A percentile compares a stretch with the other conserved stretches of the same genome.
Conservation (phyloP, 1,140 invertebrate genomes). For the Drosophila quadrilineata region DNA sequence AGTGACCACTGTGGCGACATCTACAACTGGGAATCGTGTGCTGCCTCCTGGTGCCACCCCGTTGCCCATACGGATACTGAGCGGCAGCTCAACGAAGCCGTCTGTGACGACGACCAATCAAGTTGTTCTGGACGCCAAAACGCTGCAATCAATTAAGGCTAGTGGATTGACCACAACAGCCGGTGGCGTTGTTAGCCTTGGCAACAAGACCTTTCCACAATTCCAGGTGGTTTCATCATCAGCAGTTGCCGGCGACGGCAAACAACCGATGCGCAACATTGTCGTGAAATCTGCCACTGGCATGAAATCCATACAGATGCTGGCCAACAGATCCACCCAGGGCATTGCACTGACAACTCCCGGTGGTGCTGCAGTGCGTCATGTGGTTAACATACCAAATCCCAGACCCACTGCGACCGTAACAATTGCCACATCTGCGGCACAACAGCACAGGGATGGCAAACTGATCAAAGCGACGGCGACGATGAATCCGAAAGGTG, state of each 20-base stretch:
- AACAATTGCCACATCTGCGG: constrained; percentile 14
- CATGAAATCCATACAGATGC: constrained; percentile 57
- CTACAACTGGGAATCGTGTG: constrained; percentile 2
- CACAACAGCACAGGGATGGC: constrained; percentile 4
- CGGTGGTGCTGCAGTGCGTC: constrained; percentile 44
- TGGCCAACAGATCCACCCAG: constrained; percentile 41
- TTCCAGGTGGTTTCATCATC: constrained; percentile 37
- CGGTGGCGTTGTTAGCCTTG: constrained; percentile 20
- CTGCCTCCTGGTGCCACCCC: constrained; percentile 12
- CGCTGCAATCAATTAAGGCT: constrained; percentile 52
- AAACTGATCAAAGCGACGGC: constrained; percentile 43
- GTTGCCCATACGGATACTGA: constrained; percentile 62
- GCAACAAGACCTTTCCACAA: constrained; percentile 45
- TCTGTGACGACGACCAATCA: constrained; percentile 12
- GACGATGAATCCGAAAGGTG: background rate
- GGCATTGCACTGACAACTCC: constrained; percentile 24
- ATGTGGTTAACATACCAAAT: constrained; percentile 48
- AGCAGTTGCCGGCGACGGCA: constrained; percentile 35
- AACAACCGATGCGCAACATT: constrained; percentile 41
- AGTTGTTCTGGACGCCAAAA: constrained; percentile 43
- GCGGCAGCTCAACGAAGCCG: constrained; percentile 48
- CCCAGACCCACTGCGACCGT: constrained; percentile 42
- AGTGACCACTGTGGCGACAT: constrained; percentile 9
- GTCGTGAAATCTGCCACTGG: constrained; percentile 50
- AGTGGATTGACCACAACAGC: no score